These are phyloP conservation scores for Meriones unguiculatus DNA, from an alignment of 2,113 vertebrate genomes.

Conservation along the genomic window DNA sequence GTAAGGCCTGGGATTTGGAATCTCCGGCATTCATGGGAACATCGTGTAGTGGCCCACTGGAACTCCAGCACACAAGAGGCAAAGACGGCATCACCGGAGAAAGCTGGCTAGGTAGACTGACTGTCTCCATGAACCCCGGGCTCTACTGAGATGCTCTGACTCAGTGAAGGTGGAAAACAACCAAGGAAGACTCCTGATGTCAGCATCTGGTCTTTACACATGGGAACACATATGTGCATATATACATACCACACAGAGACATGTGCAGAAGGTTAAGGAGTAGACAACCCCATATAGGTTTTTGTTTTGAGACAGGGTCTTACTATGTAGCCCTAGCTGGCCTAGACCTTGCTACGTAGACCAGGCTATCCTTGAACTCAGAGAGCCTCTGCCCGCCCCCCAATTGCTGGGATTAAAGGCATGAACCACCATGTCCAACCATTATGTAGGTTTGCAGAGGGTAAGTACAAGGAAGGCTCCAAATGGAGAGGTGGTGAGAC, in stretches of 20 bases:
- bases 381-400: neutral
- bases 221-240: neutral
- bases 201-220: neutral
- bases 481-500: neutral
- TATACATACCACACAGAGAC: neutral
- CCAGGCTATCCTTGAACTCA: neutral
- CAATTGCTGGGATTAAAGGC: neutral
- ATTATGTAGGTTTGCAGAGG: neutral
- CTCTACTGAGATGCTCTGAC: neutral
- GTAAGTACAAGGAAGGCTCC: neutral
- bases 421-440: neutral
- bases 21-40: neutral
- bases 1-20: neutral
- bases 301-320: neutral
- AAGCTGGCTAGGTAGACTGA: neutral
- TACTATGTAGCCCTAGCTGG: neutral
- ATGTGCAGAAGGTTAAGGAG: neutral
- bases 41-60: neutral
- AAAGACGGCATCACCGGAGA: neutral
- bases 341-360: neutral
- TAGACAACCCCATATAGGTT: neutral
- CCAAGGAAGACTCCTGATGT: neutral
- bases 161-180: neutral
- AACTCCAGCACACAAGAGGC: neutral
- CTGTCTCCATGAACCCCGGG: neutral